phyloP scores from a whole-genome alignment of 2,797 vertebrate genomes.

The Sebastolobus altivelis region DNA sequence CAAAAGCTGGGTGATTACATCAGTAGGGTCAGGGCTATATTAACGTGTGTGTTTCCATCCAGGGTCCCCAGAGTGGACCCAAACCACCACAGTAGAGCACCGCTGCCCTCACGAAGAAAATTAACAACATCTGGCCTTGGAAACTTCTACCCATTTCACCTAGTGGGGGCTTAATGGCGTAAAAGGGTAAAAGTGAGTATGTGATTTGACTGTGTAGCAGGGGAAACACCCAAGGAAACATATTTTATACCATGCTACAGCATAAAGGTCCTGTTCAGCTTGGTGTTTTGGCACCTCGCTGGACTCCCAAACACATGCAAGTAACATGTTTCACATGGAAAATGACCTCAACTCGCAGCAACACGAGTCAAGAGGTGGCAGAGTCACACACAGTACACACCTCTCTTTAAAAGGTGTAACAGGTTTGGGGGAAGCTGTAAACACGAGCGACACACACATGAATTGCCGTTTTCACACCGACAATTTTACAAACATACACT shows the following conservation, averaged over 20 bases:
- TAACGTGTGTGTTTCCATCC: conserved; percentile 53
- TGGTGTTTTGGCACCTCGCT: conserved; percentile 32
- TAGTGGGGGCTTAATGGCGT: conserved; percentile 34
- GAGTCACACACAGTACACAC: conserved; percentile 4
- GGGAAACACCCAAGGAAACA: conserved; percentile 51
- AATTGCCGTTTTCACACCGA: conserved; percentile 13
- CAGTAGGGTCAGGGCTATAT: conserved; percentile 27
- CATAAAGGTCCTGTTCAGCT: conserved; percentile 61
- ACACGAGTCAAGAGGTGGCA: conserved; percentile 19
- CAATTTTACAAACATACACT: conserved; percentile 11
- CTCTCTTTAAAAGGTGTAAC: conserved; percentile 38
- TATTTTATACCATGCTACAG: conserved; percentile 10
- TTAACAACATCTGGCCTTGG: conserved; percentile 72
- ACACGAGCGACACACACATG: not conserved
- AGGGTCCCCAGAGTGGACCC: conserved; percentile 47
- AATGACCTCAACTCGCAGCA: conserved; percentile 63
- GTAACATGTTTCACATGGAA: conserved; percentile 49
- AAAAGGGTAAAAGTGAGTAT: conserved; percentile 32
- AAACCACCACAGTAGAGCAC: conserved; percentile 18
- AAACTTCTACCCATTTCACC: conserved; percentile 62
- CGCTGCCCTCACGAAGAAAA: conserved; percentile 52
- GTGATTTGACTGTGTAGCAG: conserved; percentile 25
- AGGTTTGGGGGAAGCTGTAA: conserved; percentile 25
- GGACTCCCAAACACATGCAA: conserved; percentile 5
- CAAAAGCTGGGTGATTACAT: conserved; percentile 49